Evolutionary conservation across 2,888 invertebrate genomes (phyloP).

Genomic region (Melieria omissa): DNA sequence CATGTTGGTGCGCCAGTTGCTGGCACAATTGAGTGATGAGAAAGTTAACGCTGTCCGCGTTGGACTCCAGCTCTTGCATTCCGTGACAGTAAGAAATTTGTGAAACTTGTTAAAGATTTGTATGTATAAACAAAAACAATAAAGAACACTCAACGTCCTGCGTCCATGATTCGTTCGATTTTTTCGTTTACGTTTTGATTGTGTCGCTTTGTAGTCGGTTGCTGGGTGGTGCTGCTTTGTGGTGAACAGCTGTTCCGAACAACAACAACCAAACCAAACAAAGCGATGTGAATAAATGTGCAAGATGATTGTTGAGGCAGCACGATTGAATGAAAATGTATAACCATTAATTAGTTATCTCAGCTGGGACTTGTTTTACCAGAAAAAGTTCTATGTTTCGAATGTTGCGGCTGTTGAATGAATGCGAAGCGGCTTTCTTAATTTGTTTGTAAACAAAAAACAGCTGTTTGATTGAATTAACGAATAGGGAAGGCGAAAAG

Average conservation of each 20-base stretch:
- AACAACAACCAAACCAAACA: conserved; percentile 22
- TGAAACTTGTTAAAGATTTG: neutral
- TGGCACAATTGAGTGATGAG: conserved; percentile 52
- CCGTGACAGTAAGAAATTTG: neutral
- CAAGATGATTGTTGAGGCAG: too few relatives aligned
- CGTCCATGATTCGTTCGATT: conserved; percentile 9
- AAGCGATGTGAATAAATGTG: neutral
- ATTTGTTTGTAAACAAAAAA: conserved; percentile 45
- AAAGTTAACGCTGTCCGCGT: conserved; percentile 54
- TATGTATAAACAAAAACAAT: conserved; percentile 7
- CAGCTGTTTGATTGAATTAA: conserved; percentile 40
- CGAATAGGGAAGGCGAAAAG: neutral
- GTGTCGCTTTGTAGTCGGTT: conserved; percentile 3
- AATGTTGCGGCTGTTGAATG: too few relatives aligned
- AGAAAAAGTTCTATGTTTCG: neutral
- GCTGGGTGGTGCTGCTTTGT: neutral
- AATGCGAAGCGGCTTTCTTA: conserved; percentile 1
- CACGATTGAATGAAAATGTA: neutral
- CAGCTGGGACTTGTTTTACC: too few relatives aligned
- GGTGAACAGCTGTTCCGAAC: conserved; percentile 16
- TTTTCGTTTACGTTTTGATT: conserved; percentile 14
- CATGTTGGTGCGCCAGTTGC: conserved; percentile 43
- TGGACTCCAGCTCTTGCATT: conserved; percentile 47
- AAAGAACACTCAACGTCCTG: neutral
- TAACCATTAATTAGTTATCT: neutral